Percentiles rank a stretch among this genome's conserved stretches.
These are phyloP conservation scores for Caenorhabditis inopinata DNA, from an alignment of 1,140 invertebrate species.

Conservation along the genomic window DNA sequence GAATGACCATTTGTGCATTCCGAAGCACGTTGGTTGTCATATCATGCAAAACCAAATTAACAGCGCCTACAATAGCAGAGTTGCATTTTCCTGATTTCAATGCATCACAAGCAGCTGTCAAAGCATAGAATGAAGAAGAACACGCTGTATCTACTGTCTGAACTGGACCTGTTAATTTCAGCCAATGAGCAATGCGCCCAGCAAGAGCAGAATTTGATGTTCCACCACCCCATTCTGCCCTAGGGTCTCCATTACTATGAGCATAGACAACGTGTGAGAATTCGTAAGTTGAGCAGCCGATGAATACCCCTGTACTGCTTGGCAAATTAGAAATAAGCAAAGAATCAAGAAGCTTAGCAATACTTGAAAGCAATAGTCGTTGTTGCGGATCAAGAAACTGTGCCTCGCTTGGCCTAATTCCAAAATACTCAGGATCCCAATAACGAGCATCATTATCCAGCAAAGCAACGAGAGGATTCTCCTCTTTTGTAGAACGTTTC, in stretches of 20 bases:
- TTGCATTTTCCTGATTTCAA: conserved; percentile 83
- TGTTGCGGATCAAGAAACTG: conserved; percentile 70
- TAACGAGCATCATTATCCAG: conserved; percentile 52
- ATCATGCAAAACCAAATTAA: conserved; percentile 81
- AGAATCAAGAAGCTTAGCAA: conserved; percentile 64
- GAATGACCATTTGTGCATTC: conserved; percentile 79
- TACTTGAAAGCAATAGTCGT: conserved; percentile 69
- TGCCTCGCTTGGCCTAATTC: conserved; percentile 69
- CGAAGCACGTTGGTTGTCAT: conserved; percentile 79
- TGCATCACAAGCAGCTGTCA: conserved; percentile 77
- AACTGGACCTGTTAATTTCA: conserved; percentile 74
- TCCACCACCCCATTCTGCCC: conserved; percentile 54
- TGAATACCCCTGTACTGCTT: conserved; percentile 58
- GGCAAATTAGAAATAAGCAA: conserved; percentile 49
- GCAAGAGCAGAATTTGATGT: conserved; percentile 54
- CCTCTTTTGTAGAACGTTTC: neutral
- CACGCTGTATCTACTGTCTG: conserved; percentile 90
- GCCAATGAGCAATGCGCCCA: conserved; percentile 55
- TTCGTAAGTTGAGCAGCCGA: conserved; percentile 69
- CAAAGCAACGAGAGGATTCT: neutral
- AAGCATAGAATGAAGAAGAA: conserved; percentile 82
- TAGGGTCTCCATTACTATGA: conserved; percentile 26
- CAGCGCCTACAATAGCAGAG: conserved; percentile 83
- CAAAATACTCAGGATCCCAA: conserved; percentile 71
- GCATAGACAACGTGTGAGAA: conserved; percentile 50